A percentile compares a stretch with the other conserved stretches of the same genome.
phyloP scores from a whole-genome alignment of 2,113 vertebrate genomes.

The Labrus mixtus region DNA sequence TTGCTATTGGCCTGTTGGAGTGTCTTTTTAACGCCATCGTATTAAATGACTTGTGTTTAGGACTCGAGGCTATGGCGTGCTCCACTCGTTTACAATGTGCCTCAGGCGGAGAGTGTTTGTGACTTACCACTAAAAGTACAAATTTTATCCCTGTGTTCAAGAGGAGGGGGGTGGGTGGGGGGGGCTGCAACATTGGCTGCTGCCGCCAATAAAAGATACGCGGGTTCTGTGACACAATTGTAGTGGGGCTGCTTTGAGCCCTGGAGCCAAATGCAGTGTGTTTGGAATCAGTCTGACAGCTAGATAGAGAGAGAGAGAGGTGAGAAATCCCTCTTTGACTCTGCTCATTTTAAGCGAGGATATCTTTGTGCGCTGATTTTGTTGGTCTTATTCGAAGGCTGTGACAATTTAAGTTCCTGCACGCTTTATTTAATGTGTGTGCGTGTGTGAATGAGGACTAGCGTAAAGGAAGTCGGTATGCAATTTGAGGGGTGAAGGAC shows the following conservation, averaged over 20 bases:
- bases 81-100: constrained; percentile 64
- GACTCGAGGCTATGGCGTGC: constrained; percentile 50
- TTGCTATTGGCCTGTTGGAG: constrained; percentile 62
- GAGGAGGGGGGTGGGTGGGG: constrained; percentile 29
- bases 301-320: constrained; percentile 56
- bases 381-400: constrained; percentile 45
- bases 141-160: constrained; percentile 62
- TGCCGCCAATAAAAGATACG: constrained; percentile 69
- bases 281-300: constrained; percentile 64
- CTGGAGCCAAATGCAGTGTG: constrained; percentile 65
- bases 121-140: constrained; percentile 62
- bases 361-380: constrained; percentile 50
- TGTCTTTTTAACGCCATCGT: constrained; percentile 63
- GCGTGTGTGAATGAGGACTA: constrained; percentile 35
- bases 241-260: constrained; percentile 63
- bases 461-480: constrained; percentile 66
- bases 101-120: constrained; percentile 65
- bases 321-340: constrained; percentile 67
- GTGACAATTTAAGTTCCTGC: constrained; percentile 53
- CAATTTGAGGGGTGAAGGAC: constrained; percentile 73
- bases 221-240: constrained; percentile 65
- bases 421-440: constrained; percentile 48
- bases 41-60: constrained; percentile 65
- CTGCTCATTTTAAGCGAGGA: constrained; percentile 47
- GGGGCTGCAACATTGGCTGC: constrained; percentile 54